A percentile compares a stretch with the other conserved stretches of the same genome.
Conservation (phyloP, 2,113 vertebrate genomes). For the Bufo gargarizans region DNA sequence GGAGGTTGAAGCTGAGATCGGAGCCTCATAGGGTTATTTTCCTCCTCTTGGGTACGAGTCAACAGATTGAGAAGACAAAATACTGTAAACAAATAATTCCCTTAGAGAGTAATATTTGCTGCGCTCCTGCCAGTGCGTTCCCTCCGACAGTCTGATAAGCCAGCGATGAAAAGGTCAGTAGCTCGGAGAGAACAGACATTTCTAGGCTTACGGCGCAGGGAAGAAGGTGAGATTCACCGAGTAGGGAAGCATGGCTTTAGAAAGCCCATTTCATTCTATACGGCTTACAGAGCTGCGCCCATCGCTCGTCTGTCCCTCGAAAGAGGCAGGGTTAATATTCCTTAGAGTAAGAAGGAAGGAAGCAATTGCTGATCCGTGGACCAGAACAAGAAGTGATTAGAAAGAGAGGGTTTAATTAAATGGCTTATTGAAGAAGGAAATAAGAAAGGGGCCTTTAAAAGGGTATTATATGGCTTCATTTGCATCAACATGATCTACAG, state of each 20-base stretch:
- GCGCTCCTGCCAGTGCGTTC: background rate
- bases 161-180: slow-evolving; percentile 31
- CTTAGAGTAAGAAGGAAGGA: slow-evolving; percentile 48
- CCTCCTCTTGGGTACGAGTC: background rate
- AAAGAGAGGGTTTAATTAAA: slow-evolving; percentile 58
- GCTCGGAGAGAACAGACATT: background rate
- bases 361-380: slow-evolving; percentile 57
- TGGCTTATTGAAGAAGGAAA: slow-evolving; percentile 51
- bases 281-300: background rate
- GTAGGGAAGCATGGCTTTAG: background rate
- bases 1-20: too few relatives aligned
- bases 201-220: background rate
- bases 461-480: slow-evolving; percentile 1
- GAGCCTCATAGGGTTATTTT: background rate
- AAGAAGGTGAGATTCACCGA: background rate
- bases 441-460: slow-evolving; percentile 34
- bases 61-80: background rate
- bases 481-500: slow-evolving; percentile 14
- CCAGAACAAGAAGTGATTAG: slow-evolving; percentile 56
- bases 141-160: slow-evolving; percentile 23
- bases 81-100: slow-evolving; percentile 30
- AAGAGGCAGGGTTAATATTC: slow-evolving; percentile 30
- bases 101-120: slow-evolving; percentile 18
- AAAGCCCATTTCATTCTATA: background rate
- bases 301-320: background rate